Conservation (phyloP, 92 coral and sea anemone species). For the Zoanthus gigantus region DNA sequence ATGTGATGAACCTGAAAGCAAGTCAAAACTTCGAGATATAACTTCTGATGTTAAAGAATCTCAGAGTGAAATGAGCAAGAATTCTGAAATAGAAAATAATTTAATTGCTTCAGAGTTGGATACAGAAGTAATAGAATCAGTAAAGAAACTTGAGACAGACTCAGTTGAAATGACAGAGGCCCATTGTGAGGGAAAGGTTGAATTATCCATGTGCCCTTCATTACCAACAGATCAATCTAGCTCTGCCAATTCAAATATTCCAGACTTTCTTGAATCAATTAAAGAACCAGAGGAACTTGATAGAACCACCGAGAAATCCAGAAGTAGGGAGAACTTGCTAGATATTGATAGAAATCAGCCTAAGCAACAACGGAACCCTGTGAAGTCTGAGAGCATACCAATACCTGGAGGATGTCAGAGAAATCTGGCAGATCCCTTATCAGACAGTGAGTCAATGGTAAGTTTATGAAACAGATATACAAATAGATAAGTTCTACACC, state of each 20-base stretch:
- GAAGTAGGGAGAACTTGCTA: constrained; percentile 26
- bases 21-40: background rate
- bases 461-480: background rate
- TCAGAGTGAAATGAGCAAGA: background rate
- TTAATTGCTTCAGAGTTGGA: constrained; percentile 1
- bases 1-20: background rate
- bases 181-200: constrained; percentile 3
- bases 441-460: constrained; percentile 79
- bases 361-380: constrained; percentile 26
- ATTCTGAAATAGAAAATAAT: constrained; percentile 8
- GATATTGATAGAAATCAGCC: constrained; percentile 23
- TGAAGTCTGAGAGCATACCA: constrained; percentile 76
- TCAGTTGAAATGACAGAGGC: constrained; percentile 5
- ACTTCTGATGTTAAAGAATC: background rate
- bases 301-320: constrained; percentile 28
- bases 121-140: constrained; percentile 6
- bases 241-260: background rate
- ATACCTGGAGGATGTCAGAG: constrained; percentile 72
- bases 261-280: constrained; percentile 31
- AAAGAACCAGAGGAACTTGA: constrained; percentile 32
- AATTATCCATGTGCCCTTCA: background rate
- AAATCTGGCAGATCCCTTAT: constrained; percentile 48
- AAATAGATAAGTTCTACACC: too few relatives aligned
- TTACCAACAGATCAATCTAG: constrained; percentile 1
- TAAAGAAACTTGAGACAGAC: constrained; percentile 34